Evolutionary conservation across 2,888 invertebrate species (phyloP).

Genomic region (Hyposoter dolosus): DNA sequence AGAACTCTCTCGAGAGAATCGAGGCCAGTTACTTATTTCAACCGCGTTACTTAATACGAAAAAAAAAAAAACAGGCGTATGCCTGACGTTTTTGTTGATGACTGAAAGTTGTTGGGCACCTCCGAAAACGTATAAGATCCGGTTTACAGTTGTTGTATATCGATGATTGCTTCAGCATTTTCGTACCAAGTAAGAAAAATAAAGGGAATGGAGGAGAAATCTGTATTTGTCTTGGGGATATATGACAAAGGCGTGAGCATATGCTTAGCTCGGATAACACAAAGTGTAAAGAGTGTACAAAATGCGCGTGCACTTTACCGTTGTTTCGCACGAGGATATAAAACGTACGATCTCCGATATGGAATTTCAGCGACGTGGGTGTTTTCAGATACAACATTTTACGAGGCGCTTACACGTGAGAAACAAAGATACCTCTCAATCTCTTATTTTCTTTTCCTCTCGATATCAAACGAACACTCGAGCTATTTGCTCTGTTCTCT

Average conservation of each 20-base stretch:
- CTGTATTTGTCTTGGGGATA: slow-evolving; percentile 36
- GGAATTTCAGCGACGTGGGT: slow-evolving; percentile 69
- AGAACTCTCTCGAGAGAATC: slow-evolving; percentile 11
- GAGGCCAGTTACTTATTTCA: not conserved
- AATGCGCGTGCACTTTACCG: slow-evolving; percentile 61
- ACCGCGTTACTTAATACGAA: not conserved
- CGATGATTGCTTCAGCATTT: slow-evolving; percentile 14
- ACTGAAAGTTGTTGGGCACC: not conserved
- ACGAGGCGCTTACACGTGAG: slow-evolving; percentile 54
- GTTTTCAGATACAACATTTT: slow-evolving; percentile 66
- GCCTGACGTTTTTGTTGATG: not conserved
- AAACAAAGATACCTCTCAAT: slow-evolving; percentile 48
- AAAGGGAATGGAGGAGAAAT: slow-evolving; percentile 37
- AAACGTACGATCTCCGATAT: slow-evolving; percentile 68
- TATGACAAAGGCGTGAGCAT: slow-evolving; percentile 47
- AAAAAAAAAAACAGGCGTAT: not conserved
- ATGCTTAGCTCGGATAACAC: slow-evolving; percentile 48
- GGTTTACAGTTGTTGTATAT: not conserved
- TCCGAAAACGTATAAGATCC: slow-evolving; percentile 2
- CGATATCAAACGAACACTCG: slow-evolving; percentile 51
- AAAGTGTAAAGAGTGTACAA: slow-evolving; percentile 61
- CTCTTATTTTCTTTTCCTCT: slow-evolving; percentile 55
- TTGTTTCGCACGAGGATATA: slow-evolving; percentile 59
- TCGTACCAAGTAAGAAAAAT: slow-evolving; percentile 1
- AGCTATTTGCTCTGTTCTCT: slow-evolving; percentile 53